These are phyloP conservation scores for Drosophila gaucha DNA, from an alignment of 2,888 invertebrate species.

Conservation along the genomic window DNA sequence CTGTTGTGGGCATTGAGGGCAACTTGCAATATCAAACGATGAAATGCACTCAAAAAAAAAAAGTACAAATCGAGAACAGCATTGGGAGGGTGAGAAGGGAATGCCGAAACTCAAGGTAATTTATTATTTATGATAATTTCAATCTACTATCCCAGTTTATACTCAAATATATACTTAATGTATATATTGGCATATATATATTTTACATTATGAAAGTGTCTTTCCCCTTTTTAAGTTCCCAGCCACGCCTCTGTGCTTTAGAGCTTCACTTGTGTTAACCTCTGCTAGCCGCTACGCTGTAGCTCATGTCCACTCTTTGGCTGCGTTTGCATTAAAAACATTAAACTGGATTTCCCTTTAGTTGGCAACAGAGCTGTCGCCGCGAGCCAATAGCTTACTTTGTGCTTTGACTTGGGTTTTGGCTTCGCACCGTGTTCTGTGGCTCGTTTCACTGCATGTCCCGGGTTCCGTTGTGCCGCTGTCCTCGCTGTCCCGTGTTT, in stretches of 20 bases:
- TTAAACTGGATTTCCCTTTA: slow-evolving; percentile 80
- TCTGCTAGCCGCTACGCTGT: slow-evolving; percentile 5
- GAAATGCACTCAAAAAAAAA: slow-evolving; percentile 58
- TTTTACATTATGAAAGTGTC: neutral
- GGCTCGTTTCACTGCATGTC: neutral
- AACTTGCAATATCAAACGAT: slow-evolving; percentile 58
- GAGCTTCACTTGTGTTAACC: too few relatives aligned
- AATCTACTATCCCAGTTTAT: too few relatives aligned
- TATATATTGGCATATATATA: neutral
- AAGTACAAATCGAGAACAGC: slow-evolving; percentile 8
- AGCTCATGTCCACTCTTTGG: slow-evolving; percentile 56
- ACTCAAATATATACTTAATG: too few relatives aligned
- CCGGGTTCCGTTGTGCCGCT: slow-evolving; percentile 1
- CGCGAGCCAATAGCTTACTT: slow-evolving; percentile 63
- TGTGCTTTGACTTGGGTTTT: slow-evolving; percentile 57
- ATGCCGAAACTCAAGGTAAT: too few relatives aligned
- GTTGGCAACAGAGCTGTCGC: slow-evolving; percentile 57
- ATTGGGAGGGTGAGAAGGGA: too few relatives aligned
- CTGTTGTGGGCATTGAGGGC: slow-evolving; percentile 35
- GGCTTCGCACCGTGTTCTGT: slow-evolving; percentile 13
- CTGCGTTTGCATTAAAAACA: slow-evolving; percentile 73
- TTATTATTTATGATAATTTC: too few relatives aligned
- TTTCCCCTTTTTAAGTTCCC: neutral
- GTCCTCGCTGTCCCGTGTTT: neutral
- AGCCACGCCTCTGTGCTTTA: neutral